Evolutionary conservation across 2,888 invertebrate species (phyloP), one percentile per base, ranked within the genome.

Genomic region (Parnassius smintheus): DNA sequence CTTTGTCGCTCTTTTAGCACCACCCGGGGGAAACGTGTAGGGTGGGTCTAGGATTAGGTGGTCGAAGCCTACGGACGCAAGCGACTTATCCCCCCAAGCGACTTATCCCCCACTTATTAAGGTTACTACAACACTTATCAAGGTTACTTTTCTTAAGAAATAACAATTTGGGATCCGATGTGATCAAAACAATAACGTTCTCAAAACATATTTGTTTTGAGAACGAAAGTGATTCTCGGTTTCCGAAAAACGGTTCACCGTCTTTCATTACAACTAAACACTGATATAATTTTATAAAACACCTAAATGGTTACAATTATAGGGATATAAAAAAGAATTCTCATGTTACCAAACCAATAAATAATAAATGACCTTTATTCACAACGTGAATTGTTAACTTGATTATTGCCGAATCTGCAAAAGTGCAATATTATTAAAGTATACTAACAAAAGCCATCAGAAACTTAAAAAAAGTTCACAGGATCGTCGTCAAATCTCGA

Each of bases 401-500:
- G 48, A 57, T 56, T 53, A 62, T 61, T 53, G 59, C 61, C 54
- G 51, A 62, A 64, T 46, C 62, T 66, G 66, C 61, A 62, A 62
- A 52, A 46, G 52, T 57, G 54, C 59, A 52, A 59, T 59, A 65
- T 61, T 65, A 65, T 61, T 58, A 65, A 61, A 61, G 53, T 53
- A 57, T 56, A 45, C 54, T 59, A 61, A 59, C 55, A 56, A 64
- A 52, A 61, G 53, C 42, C 56, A 49, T 53, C 53, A 54, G 59
- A 65, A 50, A 62, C 66, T 68, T 68, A 67, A 62, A 65, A 70
- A 67, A 64, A 66, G 64, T 70, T 72, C 72, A 77, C 75, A 75
- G 72, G 62, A 70, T 72, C 70, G 57, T 62, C 62, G 64, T 74
- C 75, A 79, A 75, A 80, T 83, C 80, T 82, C 73, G 84, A 85